These are phyloP conservation scores for Pseudoips prasinana DNA, from an alignment of 2,888 invertebrate species.

Conservation along the genomic window DNA sequence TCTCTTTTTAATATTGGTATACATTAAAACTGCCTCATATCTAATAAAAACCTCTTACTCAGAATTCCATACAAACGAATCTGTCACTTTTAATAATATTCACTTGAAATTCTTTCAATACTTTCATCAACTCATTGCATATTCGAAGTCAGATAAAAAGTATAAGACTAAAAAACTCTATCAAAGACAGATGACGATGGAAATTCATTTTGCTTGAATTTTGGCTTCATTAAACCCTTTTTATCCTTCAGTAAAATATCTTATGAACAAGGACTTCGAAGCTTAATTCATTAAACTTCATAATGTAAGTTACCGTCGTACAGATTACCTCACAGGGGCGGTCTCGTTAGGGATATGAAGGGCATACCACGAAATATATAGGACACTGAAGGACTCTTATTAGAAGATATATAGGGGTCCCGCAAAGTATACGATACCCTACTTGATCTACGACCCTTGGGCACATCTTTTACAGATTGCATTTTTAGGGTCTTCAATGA, in stretches of 20 bases:
- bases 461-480: conserved; percentile 17
- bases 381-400: conserved; percentile 29
- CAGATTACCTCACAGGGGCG: conserved; percentile 10
- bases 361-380: conserved; percentile 17
- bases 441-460: conserved; percentile 21
- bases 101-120: too few relatives aligned
- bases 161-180: too few relatives aligned
- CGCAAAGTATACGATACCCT: conserved; percentile 13
- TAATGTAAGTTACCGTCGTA: conserved; percentile 2
- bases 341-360: conserved; percentile 17
- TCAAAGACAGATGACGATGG: too few relatives aligned
- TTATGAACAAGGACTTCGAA: not conserved
- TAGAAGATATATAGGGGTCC: conserved; percentile 31
- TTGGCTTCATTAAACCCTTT: too few relatives aligned
- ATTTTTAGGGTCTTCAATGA: conserved; percentile 14
- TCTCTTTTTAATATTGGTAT: too few relatives aligned
- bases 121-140: too few relatives aligned
- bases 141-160: too few relatives aligned
- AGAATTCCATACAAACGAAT: too few relatives aligned
- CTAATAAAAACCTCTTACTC: too few relatives aligned
- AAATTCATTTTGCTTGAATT: too few relatives aligned
- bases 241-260: not conserved
- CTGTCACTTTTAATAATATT: too few relatives aligned
- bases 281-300: conserved; percentile 3
- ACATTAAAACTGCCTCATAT: too few relatives aligned